A percentile compares a stretch with the other conserved stretches of the same genome.
phyloP scores from a whole-genome alignment of 2,113 vertebrate genomes.

The Nasalis larvatus region DNA sequence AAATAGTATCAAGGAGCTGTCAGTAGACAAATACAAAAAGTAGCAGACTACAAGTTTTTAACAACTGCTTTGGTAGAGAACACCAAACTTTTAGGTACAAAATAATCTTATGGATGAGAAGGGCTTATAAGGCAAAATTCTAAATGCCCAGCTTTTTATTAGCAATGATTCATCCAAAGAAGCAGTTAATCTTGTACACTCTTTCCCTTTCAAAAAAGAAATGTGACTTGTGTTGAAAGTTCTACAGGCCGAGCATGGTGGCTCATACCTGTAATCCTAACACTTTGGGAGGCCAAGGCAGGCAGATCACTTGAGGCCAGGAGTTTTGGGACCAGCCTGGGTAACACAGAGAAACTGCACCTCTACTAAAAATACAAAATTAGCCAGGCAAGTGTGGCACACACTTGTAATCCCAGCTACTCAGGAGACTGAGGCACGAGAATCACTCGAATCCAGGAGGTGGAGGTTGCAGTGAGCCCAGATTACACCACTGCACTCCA shows the following conservation, averaged over 20 bases:
- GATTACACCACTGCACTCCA: too few relatives aligned
- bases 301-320: too few relatives aligned
- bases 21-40: background rate
- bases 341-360: too few relatives aligned
- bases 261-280: too few relatives aligned
- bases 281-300: too few relatives aligned
- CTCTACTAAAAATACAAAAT: too few relatives aligned
- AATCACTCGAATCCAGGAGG: too few relatives aligned
- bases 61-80: background rate
- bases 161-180: constrained; percentile 2
- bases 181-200: background rate
- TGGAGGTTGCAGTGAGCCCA: too few relatives aligned
- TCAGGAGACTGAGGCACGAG: too few relatives aligned
- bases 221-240: background rate
- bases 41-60: background rate
- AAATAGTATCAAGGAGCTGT: background rate
- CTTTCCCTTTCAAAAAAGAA: constrained; percentile 14
- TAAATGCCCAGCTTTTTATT: constrained; percentile 9
- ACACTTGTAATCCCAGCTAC: too few relatives aligned
- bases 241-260: background rate
- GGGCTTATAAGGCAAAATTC: background rate
- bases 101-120: background rate
- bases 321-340: too few relatives aligned
- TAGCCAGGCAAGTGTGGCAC: too few relatives aligned
- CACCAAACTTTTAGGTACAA: background rate